Base-by-base conservation (phyloP, 2,797 vertebrate species). In the Florisuga fusca region DNA sequence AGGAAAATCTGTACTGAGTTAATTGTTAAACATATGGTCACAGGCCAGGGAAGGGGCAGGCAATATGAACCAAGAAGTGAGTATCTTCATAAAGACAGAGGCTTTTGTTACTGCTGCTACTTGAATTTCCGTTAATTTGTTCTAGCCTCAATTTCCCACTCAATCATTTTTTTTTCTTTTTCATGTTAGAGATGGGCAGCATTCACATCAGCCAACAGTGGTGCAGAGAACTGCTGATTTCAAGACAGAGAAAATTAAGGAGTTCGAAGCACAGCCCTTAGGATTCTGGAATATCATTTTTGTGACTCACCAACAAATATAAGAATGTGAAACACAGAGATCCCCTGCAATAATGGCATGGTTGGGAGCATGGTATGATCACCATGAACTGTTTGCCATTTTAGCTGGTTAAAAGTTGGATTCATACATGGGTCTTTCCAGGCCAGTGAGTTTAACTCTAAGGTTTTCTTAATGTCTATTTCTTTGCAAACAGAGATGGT, bases 21-120 rank as follows among this genome's bases (percentile, higher is more conserved):
- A 96, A 97, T 94, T 87, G 75, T 91, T 88, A 93, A 96, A 84
- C 97, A 96, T 95, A 96, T 88, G 94, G 90, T 58, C 92, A 68
- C 73, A 87, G 73, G 92, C 61, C 74, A 84, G 8, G 75, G 77
- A 95, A 66, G 33, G 43, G 89, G 72, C 73, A 95, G n/a, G 57
- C 43, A 87, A 50, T 76, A 83, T n/a, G 88, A 95, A 80, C 77
- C 69, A 76, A 85, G 87, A 79, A 95, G 53, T 73, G 64, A 89
- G 69, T 58, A 69, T 74, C 82, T 93, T 86, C 62, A 64, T 59
- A 96, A 93, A n/a, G n/a, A n/a, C n/a, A n/a, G 53, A 94, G 27
- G 7, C 19, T 83, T 89, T 87, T 19, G 33, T 90, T 82, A 72
- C n/a, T 84, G 46, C 22, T 89, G n/a, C 34, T 55, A 18, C 50